Evolutionary conservation across 2,888 invertebrate species (phyloP).

Genomic region (Drosophila hamatofila): DNA sequence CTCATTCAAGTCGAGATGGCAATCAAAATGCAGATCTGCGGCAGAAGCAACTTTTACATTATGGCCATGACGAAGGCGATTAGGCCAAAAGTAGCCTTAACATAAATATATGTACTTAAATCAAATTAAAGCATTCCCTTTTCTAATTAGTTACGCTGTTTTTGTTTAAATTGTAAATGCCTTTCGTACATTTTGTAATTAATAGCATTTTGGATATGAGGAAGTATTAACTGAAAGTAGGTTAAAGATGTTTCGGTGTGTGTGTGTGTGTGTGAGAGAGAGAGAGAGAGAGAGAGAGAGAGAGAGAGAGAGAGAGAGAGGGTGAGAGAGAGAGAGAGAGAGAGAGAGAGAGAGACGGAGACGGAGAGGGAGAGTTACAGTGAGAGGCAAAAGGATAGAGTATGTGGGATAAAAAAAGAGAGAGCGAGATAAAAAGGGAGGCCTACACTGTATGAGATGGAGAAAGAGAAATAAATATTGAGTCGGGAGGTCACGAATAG

Average conservation of each 20-base stretch:
- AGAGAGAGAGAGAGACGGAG: not conserved
- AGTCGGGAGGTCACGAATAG: no score
- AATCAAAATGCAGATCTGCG: conserved; percentile 9
- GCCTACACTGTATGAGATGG: no score
- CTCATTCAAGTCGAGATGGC: not conserved
- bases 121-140: not conserved
- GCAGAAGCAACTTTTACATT: not conserved
- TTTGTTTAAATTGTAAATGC: not conserved
- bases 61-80: not conserved
- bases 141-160: not conserved
- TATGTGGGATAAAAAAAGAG: not conserved
- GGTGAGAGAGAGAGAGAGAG: not conserved
- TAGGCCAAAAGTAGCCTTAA: not conserved
- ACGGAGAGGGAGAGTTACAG: not conserved
- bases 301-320: not conserved
- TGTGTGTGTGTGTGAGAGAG: no score
- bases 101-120: not conserved
- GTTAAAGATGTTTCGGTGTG: not conserved
- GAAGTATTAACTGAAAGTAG: not conserved
- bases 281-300: not conserved
- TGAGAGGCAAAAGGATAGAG: not conserved
- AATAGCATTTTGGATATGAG: not conserved
- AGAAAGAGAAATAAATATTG: no score
- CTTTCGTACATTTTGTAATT: not conserved
- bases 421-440: not conserved